Conservation (phyloP, 1,140 invertebrate genomes). For the Sinonovacula constricta region DNA sequence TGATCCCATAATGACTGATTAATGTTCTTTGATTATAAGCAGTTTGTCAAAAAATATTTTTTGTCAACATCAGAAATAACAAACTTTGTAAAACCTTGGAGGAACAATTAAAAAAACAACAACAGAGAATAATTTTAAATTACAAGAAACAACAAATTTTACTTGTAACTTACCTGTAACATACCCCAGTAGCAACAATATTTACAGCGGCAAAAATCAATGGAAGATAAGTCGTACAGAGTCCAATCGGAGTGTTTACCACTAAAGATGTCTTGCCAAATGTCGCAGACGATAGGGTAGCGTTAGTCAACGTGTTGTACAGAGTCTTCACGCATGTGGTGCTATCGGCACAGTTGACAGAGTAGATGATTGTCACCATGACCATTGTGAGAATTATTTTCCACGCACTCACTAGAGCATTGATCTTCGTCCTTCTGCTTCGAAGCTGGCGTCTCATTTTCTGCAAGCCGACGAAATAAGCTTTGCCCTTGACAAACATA, state of each 20-base stretch:
- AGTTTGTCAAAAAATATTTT: too few relatives aligned
- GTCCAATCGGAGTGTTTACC: neutral
- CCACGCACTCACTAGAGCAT: constrained; percentile 66
- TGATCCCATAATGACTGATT: too few relatives aligned
- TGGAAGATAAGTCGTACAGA: neutral
- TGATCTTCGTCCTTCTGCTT: constrained; percentile 62
- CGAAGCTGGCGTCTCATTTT: constrained; percentile 60
- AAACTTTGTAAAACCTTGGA: neutral
- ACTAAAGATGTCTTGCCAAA: neutral
- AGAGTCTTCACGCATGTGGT: constrained; percentile 27
- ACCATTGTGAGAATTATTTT: constrained; percentile 64
- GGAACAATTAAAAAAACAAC: neutral
- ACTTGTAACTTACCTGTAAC: constrained; percentile 31
- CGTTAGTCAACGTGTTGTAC: constrained; percentile 10
- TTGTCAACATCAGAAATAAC: too few relatives aligned
- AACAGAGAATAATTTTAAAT: neutral
- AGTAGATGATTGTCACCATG: constrained; percentile 42
- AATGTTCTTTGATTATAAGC: too few relatives aligned
- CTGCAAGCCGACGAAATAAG: too few relatives aligned
- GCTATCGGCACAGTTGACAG: neutral
- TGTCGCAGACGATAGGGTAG: constrained; percentile 30
- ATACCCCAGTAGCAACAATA: constrained; percentile 20
- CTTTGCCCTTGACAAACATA: too few relatives aligned
- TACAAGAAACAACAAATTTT: too few relatives aligned
- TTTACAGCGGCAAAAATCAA: constrained; percentile 31